These are phyloP conservation scores for Aphelenchoides fujianensis DNA, from an alignment of 1,140 invertebrate genomes.

Conservation along the genomic window DNA sequence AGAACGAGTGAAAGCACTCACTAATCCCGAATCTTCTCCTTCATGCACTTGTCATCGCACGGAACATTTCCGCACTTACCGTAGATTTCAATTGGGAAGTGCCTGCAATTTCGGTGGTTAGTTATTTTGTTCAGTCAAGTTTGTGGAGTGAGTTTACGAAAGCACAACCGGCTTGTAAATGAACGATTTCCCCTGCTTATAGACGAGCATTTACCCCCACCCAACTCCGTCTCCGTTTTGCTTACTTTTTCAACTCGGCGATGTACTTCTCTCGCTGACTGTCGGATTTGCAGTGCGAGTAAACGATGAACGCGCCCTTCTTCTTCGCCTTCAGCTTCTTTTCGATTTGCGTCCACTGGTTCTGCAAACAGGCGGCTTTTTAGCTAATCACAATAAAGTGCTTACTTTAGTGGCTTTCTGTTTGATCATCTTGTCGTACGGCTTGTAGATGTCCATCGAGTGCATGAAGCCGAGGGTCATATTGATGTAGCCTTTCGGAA, in stretches of 20 bases:
- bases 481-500: slow-evolving; percentile 9
- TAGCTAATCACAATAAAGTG: neutral
- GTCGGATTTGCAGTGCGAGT: neutral
- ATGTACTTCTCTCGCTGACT: slow-evolving; percentile 12
- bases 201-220: too few relatives aligned
- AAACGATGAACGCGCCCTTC: slow-evolving; percentile 8
- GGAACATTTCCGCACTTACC: neutral
- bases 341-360: neutral
- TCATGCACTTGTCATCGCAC: slow-evolving; percentile 17
- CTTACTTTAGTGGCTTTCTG: neutral
- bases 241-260: neutral
- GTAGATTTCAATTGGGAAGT: slow-evolving; percentile 1
- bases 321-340: neutral
- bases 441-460: neutral
- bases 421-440: slow-evolving; percentile 6
- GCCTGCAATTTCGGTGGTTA: neutral
- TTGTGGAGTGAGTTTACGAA: too few relatives aligned
- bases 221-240: too few relatives aligned
- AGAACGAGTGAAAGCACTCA: neutral
- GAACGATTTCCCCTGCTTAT: too few relatives aligned
- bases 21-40: slow-evolving; percentile 10
- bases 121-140: neutral
- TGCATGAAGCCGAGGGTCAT: neutral
- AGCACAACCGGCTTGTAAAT: too few relatives aligned
- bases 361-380: neutral